Base-by-base conservation (phyloP, 2,797 vertebrate genomes). In the Catamblyrhynchus diadema region DNA sequence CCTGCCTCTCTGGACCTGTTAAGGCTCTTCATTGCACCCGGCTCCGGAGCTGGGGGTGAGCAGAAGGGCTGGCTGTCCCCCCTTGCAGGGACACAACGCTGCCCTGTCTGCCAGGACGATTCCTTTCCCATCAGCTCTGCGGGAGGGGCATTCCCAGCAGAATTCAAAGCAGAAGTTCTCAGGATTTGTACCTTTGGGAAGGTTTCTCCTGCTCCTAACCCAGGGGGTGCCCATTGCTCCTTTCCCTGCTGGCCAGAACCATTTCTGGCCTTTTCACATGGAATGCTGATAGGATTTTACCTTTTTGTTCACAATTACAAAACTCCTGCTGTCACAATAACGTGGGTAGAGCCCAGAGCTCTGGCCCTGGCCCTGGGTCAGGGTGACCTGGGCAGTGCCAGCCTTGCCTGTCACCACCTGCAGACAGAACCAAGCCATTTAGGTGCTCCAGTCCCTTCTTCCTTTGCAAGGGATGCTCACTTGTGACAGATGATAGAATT, bases 401-500 rank as follows among this genome's bases (percentile, higher is more conserved):
- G 61, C 45, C 6, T 24, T 42, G 37, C 39, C 7, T 6, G 0
- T 48, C 65, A 20, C 44, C 47, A 14, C 10, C 57, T 84, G 33
- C 65, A 44, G 33, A 11, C 48, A 71, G 33, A 85, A 24, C 35
- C 44, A 12, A 75, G 41, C 65, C 54, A 10, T 79, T 3, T 2
- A 53, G 28, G 69, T 69, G 47, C 45, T 83, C 6, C n/a, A 22
- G 11, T 7, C 44, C 86, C 80, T 33, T 9, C 59, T 42, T 39
- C 12, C 39, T 86, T 71, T 90, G 61, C 27, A 5, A 64, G 80
- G 91, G 53, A 57, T 27, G 66, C 85, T 93, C 51, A 15, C 70
- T 95, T 92, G 28, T 71, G 77, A n/a, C 80, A 82, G 88, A 48
- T 96, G 78, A 65, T 51, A 32, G 90, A 95, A 93, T 96, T 92